These are phyloP conservation scores for Venusia cambrica DNA, from an alignment of 2,888 invertebrate species.

Conservation along the genomic window DNA sequence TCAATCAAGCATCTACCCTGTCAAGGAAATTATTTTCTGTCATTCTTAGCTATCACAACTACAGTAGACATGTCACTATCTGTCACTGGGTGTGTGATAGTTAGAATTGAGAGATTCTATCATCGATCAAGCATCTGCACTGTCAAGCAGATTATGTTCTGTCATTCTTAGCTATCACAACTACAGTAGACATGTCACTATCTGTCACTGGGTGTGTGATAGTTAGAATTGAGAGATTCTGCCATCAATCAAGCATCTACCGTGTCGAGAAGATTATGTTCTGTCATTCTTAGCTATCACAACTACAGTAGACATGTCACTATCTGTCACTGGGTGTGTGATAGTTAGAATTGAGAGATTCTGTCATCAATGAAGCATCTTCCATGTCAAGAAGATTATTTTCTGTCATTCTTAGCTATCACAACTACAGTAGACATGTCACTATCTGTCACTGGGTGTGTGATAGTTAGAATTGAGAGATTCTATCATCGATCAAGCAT, in stretches of 20 bases:
- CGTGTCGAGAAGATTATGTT: background rate
- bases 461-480: conserved; percentile 9
- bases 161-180: conserved; percentile 3
- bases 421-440: no score
- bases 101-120: conserved; percentile 11
- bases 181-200: conserved; percentile 7
- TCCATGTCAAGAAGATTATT: background rate
- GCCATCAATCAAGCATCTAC: conserved; percentile 1
- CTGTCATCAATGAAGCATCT: background rate
- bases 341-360: conserved; percentile 4
- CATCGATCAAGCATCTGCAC: background rate
- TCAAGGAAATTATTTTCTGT: no score
- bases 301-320: conserved; percentile 4
- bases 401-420: background rate
- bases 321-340: conserved; percentile 17
- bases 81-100: conserved; percentile 30
- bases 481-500: no score
- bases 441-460: conserved; percentile 24
- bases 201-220: conserved; percentile 17
- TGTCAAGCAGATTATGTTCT: no score
- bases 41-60: conserved; percentile 11
- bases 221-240: conserved; percentile 2
- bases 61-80: conserved; percentile 12
- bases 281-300: conserved; percentile 3
- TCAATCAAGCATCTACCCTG: no score